phyloP scores from a whole-genome alignment of 2,113 vertebrate species.

The Phocoena sinus region DNA sequence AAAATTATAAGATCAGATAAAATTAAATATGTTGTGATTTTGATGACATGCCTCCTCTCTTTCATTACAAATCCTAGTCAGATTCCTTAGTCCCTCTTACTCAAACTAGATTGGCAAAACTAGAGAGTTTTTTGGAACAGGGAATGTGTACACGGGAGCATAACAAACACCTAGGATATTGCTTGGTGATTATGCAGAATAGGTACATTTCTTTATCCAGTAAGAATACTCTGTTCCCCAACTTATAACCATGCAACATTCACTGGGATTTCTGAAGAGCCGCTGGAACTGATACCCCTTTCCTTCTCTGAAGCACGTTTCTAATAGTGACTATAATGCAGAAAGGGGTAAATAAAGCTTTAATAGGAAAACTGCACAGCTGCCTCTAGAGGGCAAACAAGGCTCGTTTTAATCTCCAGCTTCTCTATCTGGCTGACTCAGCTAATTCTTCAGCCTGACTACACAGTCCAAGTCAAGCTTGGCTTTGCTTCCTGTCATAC shows the following conservation, averaged over 20 bases:
- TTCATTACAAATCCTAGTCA: background rate
- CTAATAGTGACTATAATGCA: background rate
- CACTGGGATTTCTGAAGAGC: background rate
- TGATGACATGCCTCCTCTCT: background rate
- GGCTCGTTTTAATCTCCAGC: background rate
- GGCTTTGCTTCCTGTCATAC: background rate
- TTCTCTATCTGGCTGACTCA: constrained; percentile 21
- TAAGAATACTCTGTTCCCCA: background rate
- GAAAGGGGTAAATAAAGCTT: background rate
- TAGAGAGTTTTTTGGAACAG: background rate
- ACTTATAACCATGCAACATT: background rate
- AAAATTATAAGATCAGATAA: background rate
- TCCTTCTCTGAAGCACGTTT: background rate
- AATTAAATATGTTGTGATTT: background rate
- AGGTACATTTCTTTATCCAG: background rate
- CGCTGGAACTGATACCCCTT: background rate
- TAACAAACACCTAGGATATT: background rate
- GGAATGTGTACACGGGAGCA: background rate
- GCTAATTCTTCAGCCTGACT: background rate
- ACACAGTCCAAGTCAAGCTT: background rate
- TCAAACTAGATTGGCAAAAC: background rate
- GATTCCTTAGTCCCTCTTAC: background rate
- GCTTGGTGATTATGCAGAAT: background rate
- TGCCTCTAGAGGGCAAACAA: constrained; percentile 60
- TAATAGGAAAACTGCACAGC: background rate